Percentiles rank a stretch among this genome's conserved stretches.
phyloP scores from a whole-genome alignment of 1,140 invertebrate species.

The Pogonus chalceus region DNA sequence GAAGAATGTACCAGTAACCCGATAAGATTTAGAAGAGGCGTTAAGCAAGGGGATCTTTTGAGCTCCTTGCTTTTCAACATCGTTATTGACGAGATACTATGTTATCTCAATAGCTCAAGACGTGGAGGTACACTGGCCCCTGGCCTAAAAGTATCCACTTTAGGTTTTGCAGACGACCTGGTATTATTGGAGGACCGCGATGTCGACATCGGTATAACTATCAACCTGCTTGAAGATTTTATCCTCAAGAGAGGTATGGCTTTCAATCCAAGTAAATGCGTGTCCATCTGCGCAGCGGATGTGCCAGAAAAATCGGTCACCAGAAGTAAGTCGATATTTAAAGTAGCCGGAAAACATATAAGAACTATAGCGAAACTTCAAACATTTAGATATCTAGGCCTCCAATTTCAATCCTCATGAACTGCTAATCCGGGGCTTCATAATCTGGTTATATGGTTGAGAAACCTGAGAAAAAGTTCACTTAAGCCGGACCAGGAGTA shows the following conservation, averaged over 20 bases:
- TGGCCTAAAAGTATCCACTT: not conserved
- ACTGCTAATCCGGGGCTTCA: not conserved
- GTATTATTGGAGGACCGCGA: not conserved
- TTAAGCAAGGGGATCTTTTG: conserved; percentile 40
- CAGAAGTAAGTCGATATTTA: not conserved
- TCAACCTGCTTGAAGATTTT: not conserved
- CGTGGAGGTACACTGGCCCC: conserved; percentile 6
- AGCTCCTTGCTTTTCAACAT: conserved; percentile 37
- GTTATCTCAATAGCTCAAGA: not conserved
- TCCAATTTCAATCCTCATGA: not conserved
- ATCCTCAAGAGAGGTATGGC: not conserved
- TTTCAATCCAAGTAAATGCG: not conserved
- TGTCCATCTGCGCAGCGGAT: not conserved
- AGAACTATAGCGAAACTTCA: not conserved
- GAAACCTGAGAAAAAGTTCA: not conserved
- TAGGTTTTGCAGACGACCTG: not conserved
- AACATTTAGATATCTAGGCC: not conserved
- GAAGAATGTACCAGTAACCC: conserved; percentile 12
- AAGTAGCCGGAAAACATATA: not conserved
- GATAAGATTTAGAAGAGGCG: conserved; percentile 26
- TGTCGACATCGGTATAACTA: not conserved
- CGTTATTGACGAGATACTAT: conserved; percentile 31
- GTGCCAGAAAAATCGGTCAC: not conserved
- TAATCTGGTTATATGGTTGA: not conserved
- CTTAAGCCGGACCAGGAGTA: not conserved